phyloP scores from a whole-genome alignment of 2,113 vertebrate species.

The Chlamydotis undulata region DNA sequence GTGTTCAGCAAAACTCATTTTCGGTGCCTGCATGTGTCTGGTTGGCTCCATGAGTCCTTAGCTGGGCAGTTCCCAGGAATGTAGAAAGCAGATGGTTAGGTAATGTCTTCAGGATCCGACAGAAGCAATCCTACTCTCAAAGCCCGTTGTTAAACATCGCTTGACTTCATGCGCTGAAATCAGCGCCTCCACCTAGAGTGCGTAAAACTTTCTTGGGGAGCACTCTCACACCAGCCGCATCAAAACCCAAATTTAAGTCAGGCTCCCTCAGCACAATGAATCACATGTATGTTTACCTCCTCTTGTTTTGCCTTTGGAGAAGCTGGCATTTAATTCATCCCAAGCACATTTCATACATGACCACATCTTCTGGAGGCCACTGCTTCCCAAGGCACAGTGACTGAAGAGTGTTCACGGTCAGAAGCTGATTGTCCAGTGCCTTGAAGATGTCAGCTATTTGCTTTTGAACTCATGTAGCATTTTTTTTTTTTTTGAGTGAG shows the following conservation, averaged over 20 bases:
- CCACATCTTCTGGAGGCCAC: rapidly evolving
- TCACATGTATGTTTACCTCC: neutral
- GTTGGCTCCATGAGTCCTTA: neutral
- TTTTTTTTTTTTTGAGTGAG: neutral
- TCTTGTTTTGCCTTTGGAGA: neutral
- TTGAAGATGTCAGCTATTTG: neutral
- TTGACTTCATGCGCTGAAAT: neutral
- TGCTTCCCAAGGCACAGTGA: neutral
- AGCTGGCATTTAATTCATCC: rapidly evolving
- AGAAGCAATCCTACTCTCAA: neutral
- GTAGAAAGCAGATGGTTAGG: neutral
- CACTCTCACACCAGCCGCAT: rapidly evolving
- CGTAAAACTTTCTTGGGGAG: neutral
- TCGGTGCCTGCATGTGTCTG: neutral
- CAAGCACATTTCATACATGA: neutral
- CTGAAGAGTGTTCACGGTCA: neutral
- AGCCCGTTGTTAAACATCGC: neutral
- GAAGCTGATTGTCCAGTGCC: neutral
- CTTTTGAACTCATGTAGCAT: neutral
- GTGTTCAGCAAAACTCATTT: neutral
- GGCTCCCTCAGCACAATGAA: neutral
- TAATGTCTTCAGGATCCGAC: neutral
- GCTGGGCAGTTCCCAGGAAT: slow-evolving; percentile 36
- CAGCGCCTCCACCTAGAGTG: slow-evolving; percentile 1
- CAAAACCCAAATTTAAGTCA: neutral